Conservation (phyloP, 2,113 vertebrate species). For the Amphilophus citrinellus region DNA sequence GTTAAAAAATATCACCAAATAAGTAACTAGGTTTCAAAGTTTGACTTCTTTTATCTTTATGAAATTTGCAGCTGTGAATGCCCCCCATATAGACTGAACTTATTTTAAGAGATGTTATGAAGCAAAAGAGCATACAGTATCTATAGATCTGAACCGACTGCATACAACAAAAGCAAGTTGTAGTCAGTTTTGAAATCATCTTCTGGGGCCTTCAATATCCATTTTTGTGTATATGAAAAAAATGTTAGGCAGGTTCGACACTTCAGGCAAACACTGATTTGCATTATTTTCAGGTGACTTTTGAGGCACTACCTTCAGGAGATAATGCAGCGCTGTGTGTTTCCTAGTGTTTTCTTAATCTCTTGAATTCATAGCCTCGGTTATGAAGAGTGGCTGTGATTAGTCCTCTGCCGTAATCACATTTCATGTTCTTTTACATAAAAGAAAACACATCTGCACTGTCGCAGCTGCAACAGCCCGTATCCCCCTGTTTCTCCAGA, state of each 20-base stretch:
- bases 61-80: background rate
- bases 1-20: background rate
- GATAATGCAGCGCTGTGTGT: background rate
- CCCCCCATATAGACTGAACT: background rate
- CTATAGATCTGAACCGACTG: background rate
- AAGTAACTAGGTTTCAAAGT: background rate
- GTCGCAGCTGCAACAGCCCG: background rate
- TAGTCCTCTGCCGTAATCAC: background rate
- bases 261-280: rapidly evolving
- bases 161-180: background rate
- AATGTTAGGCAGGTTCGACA: background rate
- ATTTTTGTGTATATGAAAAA: background rate
- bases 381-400: background rate
- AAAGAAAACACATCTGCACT: background rate
- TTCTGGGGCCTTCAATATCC: background rate
- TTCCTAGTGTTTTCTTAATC: background rate
- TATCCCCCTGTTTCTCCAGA: slow-evolving; percentile 75
- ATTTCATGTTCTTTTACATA: slow-evolving; percentile 1
- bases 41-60: background rate
- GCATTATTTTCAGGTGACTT: background rate
- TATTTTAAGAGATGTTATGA: background rate
- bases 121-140: background rate
- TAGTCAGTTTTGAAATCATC: background rate
- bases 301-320: background rate
- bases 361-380: background rate